Evolutionary conservation across 2,888 invertebrate species (phyloP), one percentile per base, ranked within the genome.

Genomic region (Euproctis similis): DNA sequence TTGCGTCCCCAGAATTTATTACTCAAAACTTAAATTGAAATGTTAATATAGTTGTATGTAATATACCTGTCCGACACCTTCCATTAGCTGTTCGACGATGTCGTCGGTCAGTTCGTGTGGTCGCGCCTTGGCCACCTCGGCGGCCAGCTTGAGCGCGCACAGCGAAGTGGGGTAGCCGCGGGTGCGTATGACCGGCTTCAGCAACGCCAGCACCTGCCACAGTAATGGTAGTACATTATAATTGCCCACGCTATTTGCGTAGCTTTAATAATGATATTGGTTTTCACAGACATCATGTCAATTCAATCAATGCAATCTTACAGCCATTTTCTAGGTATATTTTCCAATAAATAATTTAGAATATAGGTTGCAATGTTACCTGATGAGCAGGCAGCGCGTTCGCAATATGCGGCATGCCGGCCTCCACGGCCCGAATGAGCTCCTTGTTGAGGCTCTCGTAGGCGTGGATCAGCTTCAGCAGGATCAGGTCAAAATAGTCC

Each of bases 91-190:
- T 1, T 88, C 85, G 26, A 97, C 87, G 54, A 92, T 88, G 26
- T 91, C 89, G 56, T 94, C 91, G 1, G 90, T 88, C 12, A 92
- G 88, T 40, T 92, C 90, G 16, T 82, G 64, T 3, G 91, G 88
- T 38, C 92, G 88, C 39, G 92, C 90, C 63, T 94, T 93, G 23
- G 95, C 92, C 35, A 95, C 87, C 67, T 93, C 93, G 0, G 93
- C 92, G 22, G 96, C 87, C 86, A 97, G 91, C 85, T 97, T 97
- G 25, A 98, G 92, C 34, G 96, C 96, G 45, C 95, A 96, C 69
- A 96, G 89, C 62, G 96, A 94, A 31, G 92, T 89, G 1, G 97
- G 96, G 81, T 90, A 94, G 11, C 92, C 90, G 47, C 93, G 93
- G 1, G 96, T 96, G 14, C 92, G 90, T 46, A 98, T 94, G 52